Conservation (phyloP, 2,888 invertebrate species). For the Yponomeuta sedellus region DNA sequence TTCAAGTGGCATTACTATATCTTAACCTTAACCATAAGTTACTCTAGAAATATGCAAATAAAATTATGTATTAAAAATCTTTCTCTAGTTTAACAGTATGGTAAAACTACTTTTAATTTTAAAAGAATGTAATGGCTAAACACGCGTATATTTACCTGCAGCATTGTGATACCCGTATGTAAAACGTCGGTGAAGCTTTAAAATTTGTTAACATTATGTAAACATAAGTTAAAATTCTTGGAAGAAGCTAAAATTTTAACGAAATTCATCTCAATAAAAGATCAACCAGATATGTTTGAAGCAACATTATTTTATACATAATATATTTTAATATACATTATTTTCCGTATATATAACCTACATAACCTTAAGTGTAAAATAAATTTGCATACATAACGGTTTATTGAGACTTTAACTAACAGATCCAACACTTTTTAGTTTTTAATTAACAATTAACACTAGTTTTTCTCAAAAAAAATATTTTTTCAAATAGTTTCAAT, state of each 20-base stretch:
- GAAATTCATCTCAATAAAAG: not conserved
- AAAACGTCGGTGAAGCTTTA: not conserved
- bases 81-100: too few species aligned
- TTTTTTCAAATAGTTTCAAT: not conserved
- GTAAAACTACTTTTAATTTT: not conserved
- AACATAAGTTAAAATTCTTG: not conserved
- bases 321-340: not conserved
- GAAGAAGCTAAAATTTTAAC: not conserved
- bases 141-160: not conserved
- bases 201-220: not conserved
- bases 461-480: not conserved
- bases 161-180: not conserved
- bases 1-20: conserved; percentile 54
- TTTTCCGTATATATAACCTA: not conserved
- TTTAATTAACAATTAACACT: conserved; percentile 2
- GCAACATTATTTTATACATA: conserved; percentile 11
- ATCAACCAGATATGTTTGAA: conserved; percentile 6
- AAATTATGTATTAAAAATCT: not conserved
- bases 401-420: not conserved
- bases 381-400: not conserved
- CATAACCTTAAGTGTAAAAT: not conserved
- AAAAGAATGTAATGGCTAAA: not conserved
- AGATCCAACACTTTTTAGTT: not conserved
- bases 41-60: conserved; percentile 3
- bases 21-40: conserved; percentile 8